These are phyloP conservation scores for Polia nebulosa DNA, from an alignment of 2,888 invertebrate species.

Conservation along the genomic window DNA sequence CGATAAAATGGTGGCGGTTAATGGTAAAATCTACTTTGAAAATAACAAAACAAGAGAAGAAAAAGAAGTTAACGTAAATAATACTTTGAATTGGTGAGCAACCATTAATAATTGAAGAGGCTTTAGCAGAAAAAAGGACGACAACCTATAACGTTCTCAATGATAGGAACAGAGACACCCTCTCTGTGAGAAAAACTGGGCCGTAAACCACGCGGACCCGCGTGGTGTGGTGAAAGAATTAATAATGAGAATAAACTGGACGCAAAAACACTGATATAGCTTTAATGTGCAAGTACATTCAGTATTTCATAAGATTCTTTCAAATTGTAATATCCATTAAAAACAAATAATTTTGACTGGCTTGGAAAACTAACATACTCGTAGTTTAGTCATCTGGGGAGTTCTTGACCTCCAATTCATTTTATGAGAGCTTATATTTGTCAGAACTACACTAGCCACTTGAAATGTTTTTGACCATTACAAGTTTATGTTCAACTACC, in stretches of 20 bases:
- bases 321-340: neutral
- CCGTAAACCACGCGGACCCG: neutral
- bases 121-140: neutral
- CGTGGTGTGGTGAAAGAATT: neutral
- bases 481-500: neutral
- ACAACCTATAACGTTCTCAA: too few species aligned
- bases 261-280: neutral
- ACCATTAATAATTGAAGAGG: neutral
- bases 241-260: neutral
- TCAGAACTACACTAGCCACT: conserved; percentile 2
- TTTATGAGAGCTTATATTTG: neutral
- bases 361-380: neutral
- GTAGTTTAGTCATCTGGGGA: neutral
- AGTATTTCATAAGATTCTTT: neutral
- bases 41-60: fast-evolving
- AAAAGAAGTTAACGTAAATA: neutral
- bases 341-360: neutral
- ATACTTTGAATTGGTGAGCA: neutral
- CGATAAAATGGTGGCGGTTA: neutral
- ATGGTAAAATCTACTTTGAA: neutral
- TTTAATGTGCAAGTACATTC: neutral
- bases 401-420: conserved; percentile 19
- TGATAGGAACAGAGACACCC: too few species aligned
- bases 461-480: neutral
- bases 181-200: neutral